Base-by-base conservation (phyloP, 2,113 vertebrate genomes). In the Xenus cinereus region DNA sequence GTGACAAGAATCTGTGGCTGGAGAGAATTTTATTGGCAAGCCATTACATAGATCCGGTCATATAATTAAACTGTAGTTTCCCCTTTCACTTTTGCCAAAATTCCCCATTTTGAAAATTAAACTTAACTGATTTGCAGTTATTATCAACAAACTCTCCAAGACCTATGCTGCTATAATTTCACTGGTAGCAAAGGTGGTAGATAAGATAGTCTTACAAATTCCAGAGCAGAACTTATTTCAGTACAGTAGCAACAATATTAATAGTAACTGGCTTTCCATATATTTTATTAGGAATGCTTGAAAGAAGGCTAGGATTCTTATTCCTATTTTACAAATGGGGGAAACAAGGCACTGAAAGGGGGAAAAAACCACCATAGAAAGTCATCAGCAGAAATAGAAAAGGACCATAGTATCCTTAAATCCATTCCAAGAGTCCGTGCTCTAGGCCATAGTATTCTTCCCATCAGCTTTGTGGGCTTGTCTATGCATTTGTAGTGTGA, bases 1-100 rank as follows among this genome's bases (percentile, higher is more conserved):
- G 89, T 72, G 94, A 95, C 64, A 95, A 84, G 94, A 93, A 37
- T 84, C 56, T 78, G 80, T 7, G 51, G 69, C 89, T 92, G 48
- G 60, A 92, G 64, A n/a, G 6, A 83, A 80, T 82, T 76, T 50
- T 96, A 79, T 51, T 95, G 95, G 89, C 89, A 95, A 79, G 2
- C 28, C 71, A 90, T 76, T 90, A 20, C 73, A 56, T 54, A 63
- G 80, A 89, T 33, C 51, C 4, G 5, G 51, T 69, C 73, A 45
- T 59, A 30, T 39, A 95, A 97, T 84, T 92, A 86, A 92, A 63
- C 9, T 68, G 43, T 33, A 84, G 48, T 87, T 92, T 89, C 66
- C 78, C 37, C 54, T 86, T 85, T 76, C 35, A 48, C 43, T 81
- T 90, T 41, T 84, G 17, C 37, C 35, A 26, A 96, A 86, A 86